Conservation (phyloP, 2,888 invertebrate species). For the Tiliacea citrago region DNA sequence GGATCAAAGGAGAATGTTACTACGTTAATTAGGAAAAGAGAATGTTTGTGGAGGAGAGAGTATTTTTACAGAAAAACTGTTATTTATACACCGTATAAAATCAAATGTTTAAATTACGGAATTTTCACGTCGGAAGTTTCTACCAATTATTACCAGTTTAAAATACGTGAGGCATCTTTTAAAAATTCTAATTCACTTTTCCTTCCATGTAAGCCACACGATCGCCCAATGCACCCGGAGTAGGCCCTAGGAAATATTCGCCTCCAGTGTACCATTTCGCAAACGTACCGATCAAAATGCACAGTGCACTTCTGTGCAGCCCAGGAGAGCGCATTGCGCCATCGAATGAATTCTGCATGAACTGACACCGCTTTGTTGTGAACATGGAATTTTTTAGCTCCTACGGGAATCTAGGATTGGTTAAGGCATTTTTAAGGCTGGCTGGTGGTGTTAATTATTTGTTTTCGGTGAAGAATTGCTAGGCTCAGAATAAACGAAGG, state of each 20-base stretch:
- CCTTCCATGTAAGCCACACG: neutral
- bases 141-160: neutral
- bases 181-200: neutral
- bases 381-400: conserved; percentile 67
- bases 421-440: neutral
- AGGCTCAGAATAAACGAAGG: neutral
- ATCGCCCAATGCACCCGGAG: conserved; percentile 27
- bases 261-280: conserved; percentile 43
- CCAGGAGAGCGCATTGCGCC: conserved; percentile 70
- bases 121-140: neutral
- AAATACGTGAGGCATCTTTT: neutral
- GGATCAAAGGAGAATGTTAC: neutral
- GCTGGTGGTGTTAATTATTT: neutral
- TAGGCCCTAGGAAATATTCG: conserved; percentile 26
- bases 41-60: no score
- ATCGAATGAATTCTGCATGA: conserved; percentile 73
- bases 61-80: neutral
- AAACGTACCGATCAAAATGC: conserved; percentile 66
- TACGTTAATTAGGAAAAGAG: neutral
- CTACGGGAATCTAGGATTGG: conserved; percentile 8
- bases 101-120: neutral
- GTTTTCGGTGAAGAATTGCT: neutral
- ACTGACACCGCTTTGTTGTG: conserved; percentile 59
- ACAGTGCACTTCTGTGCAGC: conserved; percentile 61
- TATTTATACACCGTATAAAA: neutral